Conservation (phyloP, 2,888 invertebrate genomes). For the Apocheima hispidaria region DNA sequence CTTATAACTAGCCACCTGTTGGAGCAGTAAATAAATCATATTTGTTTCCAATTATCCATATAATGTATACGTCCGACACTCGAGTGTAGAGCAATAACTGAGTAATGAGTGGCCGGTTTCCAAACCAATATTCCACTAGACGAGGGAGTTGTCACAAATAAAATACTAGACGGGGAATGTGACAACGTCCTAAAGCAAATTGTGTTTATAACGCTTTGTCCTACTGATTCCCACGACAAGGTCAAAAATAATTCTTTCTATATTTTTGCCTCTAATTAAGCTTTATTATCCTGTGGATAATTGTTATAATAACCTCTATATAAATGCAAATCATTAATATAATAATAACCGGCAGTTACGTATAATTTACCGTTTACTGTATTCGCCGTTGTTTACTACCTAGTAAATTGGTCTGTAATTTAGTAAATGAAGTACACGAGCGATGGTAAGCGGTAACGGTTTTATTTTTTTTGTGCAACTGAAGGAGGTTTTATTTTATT, state of each 20-base stretch:
- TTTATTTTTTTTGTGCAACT: constrained; percentile 8
- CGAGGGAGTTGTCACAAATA: constrained; percentile 33
- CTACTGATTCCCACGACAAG: constrained; percentile 31
- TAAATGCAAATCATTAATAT: constrained; percentile 22
- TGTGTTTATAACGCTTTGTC: constrained; percentile 33
- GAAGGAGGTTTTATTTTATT: constrained; percentile 6
- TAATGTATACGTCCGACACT: constrained; percentile 9
- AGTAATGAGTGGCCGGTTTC: constrained; percentile 27
- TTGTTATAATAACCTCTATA: constrained; percentile 7
- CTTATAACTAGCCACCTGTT: too few relatives aligned
- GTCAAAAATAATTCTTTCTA: constrained; percentile 15
- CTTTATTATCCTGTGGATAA: constrained; percentile 9
- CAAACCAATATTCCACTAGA: constrained; percentile 40
- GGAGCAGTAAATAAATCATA: too few relatives aligned
- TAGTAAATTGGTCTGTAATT: constrained; percentile 53
- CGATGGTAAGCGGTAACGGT: constrained; percentile 29
- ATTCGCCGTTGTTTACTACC: constrained; percentile 46
- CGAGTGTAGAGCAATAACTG: constrained; percentile 17
- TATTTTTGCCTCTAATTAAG: neutral
- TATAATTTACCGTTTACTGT: constrained; percentile 37
- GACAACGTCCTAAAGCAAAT: constrained; percentile 42
- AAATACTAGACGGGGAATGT: constrained; percentile 32
- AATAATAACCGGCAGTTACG: constrained; percentile 29
- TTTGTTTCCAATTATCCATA: too few relatives aligned
- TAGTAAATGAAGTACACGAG: constrained; percentile 47